Evolutionary conservation across 2,797 vertebrate species (phyloP).

Genomic region (Syncerus caffer): DNA sequence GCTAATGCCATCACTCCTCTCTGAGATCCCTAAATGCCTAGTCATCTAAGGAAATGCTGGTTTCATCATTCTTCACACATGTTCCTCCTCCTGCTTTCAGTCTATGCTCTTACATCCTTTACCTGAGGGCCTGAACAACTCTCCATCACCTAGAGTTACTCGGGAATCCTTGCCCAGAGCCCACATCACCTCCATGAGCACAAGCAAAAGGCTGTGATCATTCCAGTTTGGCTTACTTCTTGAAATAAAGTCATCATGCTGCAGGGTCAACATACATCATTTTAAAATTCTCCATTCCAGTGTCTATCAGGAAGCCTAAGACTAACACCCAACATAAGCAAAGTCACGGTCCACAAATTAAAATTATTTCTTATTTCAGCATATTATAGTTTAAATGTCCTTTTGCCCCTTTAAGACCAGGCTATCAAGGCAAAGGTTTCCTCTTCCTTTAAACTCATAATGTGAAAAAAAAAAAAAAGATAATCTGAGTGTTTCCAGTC

Average conservation of each 20-base stretch:
- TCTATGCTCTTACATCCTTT: not conserved
- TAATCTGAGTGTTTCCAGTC: not conserved
- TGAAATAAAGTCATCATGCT: not conserved
- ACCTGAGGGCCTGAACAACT: not conserved
- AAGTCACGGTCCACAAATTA: not conserved
- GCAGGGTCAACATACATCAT: not conserved
- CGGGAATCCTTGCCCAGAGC: not conserved
- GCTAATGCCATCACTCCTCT: not conserved
- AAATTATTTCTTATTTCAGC: not conserved
- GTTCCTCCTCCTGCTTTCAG: not conserved
- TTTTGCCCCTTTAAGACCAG: not conserved
- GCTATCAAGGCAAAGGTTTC: not conserved
- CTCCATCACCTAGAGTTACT: not conserved
- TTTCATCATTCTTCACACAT: not conserved
- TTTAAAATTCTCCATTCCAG: not conserved
- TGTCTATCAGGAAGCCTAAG: not conserved
- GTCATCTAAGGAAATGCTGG: not conserved
- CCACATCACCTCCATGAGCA: not conserved
- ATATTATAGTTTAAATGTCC: not conserved
- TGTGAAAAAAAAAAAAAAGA: not conserved
- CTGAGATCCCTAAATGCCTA: not conserved
- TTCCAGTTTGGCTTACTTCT: not conserved
- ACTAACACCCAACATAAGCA: conserved; percentile 7
- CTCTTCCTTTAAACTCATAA: not conserved
- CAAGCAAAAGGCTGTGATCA: not conserved